Evolutionary conservation across 2,888 invertebrate species (phyloP).

Genomic region (Drosophila seclusa): DNA sequence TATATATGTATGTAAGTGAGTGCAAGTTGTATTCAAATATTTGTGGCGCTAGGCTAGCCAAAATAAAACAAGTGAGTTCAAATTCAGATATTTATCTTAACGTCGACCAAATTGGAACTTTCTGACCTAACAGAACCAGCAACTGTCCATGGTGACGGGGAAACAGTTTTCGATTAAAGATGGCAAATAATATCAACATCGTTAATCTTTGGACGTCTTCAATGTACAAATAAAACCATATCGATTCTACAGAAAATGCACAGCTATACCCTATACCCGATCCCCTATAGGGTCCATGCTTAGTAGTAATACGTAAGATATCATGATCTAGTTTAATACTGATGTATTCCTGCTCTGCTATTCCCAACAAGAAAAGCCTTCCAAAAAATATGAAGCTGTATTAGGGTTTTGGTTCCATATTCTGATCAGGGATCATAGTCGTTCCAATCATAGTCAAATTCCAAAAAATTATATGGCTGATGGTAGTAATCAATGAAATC

Average conservation of each 20-base stretch:
- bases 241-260: not conserved
- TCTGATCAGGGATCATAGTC: not conserved
- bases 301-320: not conserved
- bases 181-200: not conserved
- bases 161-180: not conserved
- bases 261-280: no score
- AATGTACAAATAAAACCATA: not conserved
- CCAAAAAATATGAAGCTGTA: not conserved
- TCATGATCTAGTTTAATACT: not conserved
- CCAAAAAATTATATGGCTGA: not conserved
- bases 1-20: not conserved
- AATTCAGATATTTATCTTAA: not conserved
- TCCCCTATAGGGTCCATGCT: not conserved
- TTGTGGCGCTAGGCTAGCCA: not conserved
- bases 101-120: not conserved
- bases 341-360: not conserved
- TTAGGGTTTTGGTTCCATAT: not conserved
- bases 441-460: not conserved
- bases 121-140: not conserved
- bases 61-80: not conserved
- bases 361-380: not conserved
- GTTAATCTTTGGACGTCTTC: not conserved
- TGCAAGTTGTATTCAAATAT: not conserved
- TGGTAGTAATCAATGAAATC: not conserved
- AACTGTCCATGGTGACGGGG: not conserved